Conservation (phyloP, 2,888 invertebrate species). For the Dioctria rufipes region DNA sequence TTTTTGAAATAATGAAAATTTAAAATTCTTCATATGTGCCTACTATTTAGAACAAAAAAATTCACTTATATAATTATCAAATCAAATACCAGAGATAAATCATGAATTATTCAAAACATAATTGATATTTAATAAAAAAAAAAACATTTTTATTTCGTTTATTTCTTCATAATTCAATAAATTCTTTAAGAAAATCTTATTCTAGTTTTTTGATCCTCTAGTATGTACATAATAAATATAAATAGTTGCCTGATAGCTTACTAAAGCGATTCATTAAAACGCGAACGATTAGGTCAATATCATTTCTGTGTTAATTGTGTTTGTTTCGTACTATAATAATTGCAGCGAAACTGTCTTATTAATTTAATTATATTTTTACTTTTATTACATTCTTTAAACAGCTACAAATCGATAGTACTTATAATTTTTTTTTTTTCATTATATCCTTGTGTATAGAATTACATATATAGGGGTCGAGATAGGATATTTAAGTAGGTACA, state of each 20-base stretch:
- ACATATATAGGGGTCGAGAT: too few relatives aligned
- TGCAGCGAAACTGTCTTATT: slow-evolving; percentile 21
- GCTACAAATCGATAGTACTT: slow-evolving; percentile 13
- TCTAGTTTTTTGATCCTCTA: slow-evolving; percentile 42
- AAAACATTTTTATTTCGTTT: slow-evolving; percentile 40
- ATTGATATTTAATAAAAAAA: slow-evolving; percentile 33
- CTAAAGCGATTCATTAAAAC: slow-evolving; percentile 45
- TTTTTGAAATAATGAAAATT: slow-evolving; percentile 38
- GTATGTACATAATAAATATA: slow-evolving; percentile 52
- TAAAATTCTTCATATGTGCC: not conserved
- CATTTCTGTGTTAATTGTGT: slow-evolving; percentile 9
- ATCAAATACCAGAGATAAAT: slow-evolving; percentile 36
- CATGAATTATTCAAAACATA: slow-evolving; percentile 29
- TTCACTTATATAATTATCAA: not conserved
- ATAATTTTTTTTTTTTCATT: not conserved
- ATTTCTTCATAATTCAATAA: slow-evolving; percentile 50
- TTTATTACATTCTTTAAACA: not conserved
- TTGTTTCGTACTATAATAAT: slow-evolving; percentile 10
- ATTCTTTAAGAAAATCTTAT: slow-evolving; percentile 51
- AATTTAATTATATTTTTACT: slow-evolving; percentile 2
- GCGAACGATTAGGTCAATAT: slow-evolving; percentile 50
- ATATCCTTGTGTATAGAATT: too few relatives aligned
- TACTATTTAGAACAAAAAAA: not conserved
- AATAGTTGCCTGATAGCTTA: slow-evolving; percentile 52
- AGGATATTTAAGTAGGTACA: too few relatives aligned